Conservation (phyloP, 2,797 vertebrate species). For the Anguilla megastoma region DNA sequence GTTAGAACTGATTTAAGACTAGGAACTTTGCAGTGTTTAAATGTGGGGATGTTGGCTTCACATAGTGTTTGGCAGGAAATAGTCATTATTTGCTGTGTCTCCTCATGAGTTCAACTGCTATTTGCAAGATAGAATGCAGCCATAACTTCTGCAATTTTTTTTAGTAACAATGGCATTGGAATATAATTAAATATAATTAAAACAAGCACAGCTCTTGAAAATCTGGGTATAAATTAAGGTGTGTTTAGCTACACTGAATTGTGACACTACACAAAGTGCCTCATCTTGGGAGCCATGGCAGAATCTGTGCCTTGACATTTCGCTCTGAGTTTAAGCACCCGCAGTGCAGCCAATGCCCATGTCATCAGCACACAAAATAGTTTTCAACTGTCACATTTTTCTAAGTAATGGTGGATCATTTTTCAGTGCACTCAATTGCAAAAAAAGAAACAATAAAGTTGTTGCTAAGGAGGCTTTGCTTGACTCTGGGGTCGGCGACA, state of each 20-base stretch:
- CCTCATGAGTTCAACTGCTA: not conserved
- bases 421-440: not conserved
- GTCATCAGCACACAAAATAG: not conserved
- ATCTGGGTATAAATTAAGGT: not conserved
- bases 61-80: not conserved
- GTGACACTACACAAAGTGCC: not conserved
- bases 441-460: not conserved
- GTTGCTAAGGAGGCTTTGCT: not conserved
- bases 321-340: not conserved
- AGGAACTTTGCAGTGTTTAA: not conserved
- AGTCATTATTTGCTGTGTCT: not conserved
- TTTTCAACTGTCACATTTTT: not conserved
- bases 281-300: not conserved
- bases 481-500: conserved; percentile 5
- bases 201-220: not conserved
- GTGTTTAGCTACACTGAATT: not conserved
- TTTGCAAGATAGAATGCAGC: not conserved
- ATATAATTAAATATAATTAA: not conserved
- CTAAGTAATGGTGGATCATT: not conserved
- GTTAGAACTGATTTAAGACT: too few relatives aligned
- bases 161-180: not conserved
- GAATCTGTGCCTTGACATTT: not conserved
- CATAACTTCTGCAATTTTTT: not conserved
- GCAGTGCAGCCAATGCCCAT: not conserved
- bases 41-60: not conserved